A percentile compares a stretch with the other conserved stretches of the same genome.
Evolutionary conservation across 2,797 vertebrate species (phyloP).

Genomic region (Antrozous pallidus): DNA sequence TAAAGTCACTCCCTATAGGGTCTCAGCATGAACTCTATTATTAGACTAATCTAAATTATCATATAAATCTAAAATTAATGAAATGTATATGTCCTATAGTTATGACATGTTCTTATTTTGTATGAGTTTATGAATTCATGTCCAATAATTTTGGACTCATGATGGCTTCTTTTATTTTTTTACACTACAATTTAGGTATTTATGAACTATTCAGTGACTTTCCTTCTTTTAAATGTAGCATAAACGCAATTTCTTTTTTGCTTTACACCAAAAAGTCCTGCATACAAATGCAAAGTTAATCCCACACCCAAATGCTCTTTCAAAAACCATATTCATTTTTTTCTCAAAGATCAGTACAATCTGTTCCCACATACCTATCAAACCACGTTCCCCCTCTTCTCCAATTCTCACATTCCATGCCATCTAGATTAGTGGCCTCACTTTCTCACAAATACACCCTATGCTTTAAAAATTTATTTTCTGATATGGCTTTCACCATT

Average conservation of each 20-base stretch:
- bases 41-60: background rate
- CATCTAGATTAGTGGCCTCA: background rate
- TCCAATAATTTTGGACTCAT: background rate
- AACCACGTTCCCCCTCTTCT: background rate
- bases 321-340: background rate
- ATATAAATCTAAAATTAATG: constrained; percentile 5
- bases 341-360: background rate
- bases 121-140: background rate
- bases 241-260: background rate
- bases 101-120: background rate
- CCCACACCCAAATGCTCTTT: background rate
- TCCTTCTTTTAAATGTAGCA: background rate
- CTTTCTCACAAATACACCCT: background rate
- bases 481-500: background rate
- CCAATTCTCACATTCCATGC: background rate
- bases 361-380: background rate
- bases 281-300: background rate
- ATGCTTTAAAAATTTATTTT: background rate
- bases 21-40: background rate
- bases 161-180: background rate
- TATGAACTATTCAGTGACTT: background rate
- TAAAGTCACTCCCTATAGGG: background rate
- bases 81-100: background rate
- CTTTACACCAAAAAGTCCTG: background rate
- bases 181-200: background rate